Evolutionary conservation across 2,113 vertebrate species (phyloP).

Genomic region (Vulpes vulpes): DNA sequence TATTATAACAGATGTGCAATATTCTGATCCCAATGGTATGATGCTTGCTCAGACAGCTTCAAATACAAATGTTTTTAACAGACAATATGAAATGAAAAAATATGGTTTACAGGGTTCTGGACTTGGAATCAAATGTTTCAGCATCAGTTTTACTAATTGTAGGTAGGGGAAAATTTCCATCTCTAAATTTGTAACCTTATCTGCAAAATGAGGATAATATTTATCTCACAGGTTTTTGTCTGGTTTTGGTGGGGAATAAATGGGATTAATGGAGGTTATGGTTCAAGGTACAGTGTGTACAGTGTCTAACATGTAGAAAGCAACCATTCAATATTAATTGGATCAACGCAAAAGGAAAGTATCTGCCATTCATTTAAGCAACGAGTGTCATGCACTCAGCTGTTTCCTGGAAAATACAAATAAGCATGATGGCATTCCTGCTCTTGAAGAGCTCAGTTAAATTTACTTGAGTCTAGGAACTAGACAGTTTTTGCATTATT

Average conservation of each 20-base stretch:
- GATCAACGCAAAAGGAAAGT: background rate
- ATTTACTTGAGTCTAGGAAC: background rate
- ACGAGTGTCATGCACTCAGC: background rate
- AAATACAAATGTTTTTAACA: background rate
- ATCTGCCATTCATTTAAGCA: background rate
- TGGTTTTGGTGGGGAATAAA: background rate
- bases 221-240: background rate
- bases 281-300: background rate
- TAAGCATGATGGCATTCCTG: background rate
- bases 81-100: background rate
- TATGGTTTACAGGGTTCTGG: background rate
- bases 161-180: background rate
- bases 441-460: background rate
- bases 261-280: background rate
- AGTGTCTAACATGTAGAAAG: background rate
- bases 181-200: background rate
- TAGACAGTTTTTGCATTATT: background rate
- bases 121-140: background rate
- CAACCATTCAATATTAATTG: slow-evolving; percentile 13
- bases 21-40: background rate
- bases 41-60: background rate
- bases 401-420: background rate
- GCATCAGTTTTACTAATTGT: background rate
- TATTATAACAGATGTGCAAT: background rate
- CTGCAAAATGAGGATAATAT: background rate